These are phyloP conservation scores for Drosophila birchii DNA, from an alignment of 2,888 invertebrate species.

Conservation along the genomic window DNA sequence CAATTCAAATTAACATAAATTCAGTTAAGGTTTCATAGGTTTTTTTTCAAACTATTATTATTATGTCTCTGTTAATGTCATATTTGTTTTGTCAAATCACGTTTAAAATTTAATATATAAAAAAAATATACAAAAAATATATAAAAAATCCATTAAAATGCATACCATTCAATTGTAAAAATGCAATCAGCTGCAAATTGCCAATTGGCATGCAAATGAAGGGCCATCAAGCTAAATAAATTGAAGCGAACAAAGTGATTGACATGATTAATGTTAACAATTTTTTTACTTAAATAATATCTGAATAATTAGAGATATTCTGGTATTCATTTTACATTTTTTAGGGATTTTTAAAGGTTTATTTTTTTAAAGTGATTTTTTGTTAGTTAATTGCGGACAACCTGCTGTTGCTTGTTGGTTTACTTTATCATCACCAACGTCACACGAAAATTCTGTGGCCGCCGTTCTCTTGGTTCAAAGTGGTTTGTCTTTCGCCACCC, in stretches of 20 bases:
- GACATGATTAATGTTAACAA: background rate
- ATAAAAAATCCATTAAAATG: constrained; percentile 6
- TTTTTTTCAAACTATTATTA: background rate
- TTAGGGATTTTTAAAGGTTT: too few relatives aligned
- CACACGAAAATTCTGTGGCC: constrained; percentile 8
- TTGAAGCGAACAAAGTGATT: background rate
- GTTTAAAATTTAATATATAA: constrained; percentile 6
- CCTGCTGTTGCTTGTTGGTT: constrained; percentile 11
- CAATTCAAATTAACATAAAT: background rate
- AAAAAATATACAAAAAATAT: background rate
- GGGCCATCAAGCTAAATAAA: background rate
- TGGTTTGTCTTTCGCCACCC: constrained; percentile 28
- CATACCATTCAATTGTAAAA: constrained; percentile 6
- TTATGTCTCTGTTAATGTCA: background rate
- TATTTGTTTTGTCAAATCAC: constrained; percentile 11
- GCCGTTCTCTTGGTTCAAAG: constrained; percentile 6
- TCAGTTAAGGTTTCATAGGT: background rate
- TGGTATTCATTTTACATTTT: background rate
- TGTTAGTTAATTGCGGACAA: constrained; percentile 3
- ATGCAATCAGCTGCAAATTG: constrained; percentile 21
- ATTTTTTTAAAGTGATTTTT: too few relatives aligned
- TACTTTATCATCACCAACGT: background rate
- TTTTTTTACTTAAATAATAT: background rate
- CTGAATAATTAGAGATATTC: background rate
- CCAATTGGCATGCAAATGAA: constrained; percentile 20